Evolutionary conservation across 2,113 vertebrate genomes (phyloP).

Genomic region (Alexandromys fortis): DNA sequence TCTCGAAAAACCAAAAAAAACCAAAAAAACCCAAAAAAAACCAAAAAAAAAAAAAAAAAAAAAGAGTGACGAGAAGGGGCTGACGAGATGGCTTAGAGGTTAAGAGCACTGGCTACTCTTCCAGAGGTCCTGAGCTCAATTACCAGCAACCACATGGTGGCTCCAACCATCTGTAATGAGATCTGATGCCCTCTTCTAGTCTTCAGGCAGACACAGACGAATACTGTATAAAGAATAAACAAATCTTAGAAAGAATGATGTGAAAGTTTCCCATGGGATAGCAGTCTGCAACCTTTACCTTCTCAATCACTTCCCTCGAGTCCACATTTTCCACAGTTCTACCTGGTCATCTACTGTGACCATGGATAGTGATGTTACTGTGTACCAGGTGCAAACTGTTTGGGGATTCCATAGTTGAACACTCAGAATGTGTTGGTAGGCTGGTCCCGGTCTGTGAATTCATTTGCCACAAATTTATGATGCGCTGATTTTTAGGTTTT

Average conservation of each 20-base stretch:
- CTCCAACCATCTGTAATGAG: too few relatives aligned
- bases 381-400: not conserved
- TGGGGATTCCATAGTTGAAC: not conserved
- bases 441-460: not conserved
- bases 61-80: too few relatives aligned
- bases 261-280: not conserved
- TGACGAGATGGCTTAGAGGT: not conserved
- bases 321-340: not conserved
- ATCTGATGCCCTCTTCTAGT: too few relatives aligned
- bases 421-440: slow-evolving; percentile 12
- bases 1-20: too few relatives aligned
- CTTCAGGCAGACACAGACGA: too few relatives aligned
- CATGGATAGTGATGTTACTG: not conserved
- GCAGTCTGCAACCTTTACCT: not conserved
- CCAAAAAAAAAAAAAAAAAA: too few relatives aligned
- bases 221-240: too few relatives aligned
- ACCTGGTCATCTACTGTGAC: not conserved
- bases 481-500: not conserved
- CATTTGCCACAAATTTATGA: not conserved
- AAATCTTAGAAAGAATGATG: not conserved
- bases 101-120: too few relatives aligned
- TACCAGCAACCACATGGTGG: too few relatives aligned
- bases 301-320: not conserved
- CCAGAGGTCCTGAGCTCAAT: too few relatives aligned
- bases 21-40: too few relatives aligned